These are phyloP conservation scores for Sebastes trivittatus DNA, from an alignment of 2,797 vertebrate species.

Conservation along the genomic window DNA sequence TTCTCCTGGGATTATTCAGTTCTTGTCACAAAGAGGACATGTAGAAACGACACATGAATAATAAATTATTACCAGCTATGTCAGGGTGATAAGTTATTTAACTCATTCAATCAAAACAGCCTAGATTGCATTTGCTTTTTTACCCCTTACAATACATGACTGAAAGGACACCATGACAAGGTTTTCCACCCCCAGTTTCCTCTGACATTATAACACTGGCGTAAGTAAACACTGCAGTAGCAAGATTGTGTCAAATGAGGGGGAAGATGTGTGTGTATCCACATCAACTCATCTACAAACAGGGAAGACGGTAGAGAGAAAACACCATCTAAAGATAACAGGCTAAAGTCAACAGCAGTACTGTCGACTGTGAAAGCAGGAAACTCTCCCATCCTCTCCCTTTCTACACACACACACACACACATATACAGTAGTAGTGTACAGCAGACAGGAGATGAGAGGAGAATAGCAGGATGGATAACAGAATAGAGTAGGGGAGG, in stretches of 20 bases:
- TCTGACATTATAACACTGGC: not conserved
- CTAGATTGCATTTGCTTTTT: not conserved
- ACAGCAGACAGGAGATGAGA: conserved; percentile 23
- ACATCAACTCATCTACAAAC: conserved; percentile 25
- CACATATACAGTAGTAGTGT: not conserved
- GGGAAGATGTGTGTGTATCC: not conserved
- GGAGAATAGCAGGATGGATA: conserved; percentile 64
- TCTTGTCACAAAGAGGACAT: not conserved
- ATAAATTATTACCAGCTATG: not conserved
- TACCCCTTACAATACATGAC: not conserved
- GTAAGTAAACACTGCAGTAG: not conserved
- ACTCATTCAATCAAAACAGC: not conserved
- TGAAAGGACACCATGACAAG: not conserved
- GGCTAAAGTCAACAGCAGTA: conserved; percentile 51
- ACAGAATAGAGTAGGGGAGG: conserved; percentile 37
- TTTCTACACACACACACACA: conserved; percentile 3
- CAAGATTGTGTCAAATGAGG: not conserved
- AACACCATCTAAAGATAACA: conserved; percentile 40
- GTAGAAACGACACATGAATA: not conserved
- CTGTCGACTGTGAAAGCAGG: conserved; percentile 52
- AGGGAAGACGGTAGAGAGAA: conserved; percentile 14
- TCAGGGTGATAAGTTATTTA: not conserved
- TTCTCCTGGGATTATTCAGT: not conserved
- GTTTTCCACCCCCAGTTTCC: not conserved
- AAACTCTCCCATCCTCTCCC: conserved; percentile 25